Conservation (phyloP, 1,140 invertebrate species). For the Arctopsyche grandis region DNA sequence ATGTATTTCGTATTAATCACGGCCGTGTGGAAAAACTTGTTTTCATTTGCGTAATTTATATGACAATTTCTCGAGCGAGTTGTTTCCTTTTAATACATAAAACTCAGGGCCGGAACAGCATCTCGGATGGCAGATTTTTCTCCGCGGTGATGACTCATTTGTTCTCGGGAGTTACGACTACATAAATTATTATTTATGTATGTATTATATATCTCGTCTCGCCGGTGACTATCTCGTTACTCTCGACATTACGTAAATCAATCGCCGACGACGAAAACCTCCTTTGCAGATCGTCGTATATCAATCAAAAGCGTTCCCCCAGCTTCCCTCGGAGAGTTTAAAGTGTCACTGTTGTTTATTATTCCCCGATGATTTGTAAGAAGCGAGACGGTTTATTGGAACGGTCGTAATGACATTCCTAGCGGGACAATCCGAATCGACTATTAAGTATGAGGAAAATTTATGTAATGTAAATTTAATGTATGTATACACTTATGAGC, state of each 20-base stretch:
- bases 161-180: background rate
- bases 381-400: background rate
- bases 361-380: background rate
- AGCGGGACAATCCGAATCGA: too few relatives aligned
- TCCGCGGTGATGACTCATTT: constrained; percentile 14
- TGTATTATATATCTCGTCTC: too few relatives aligned
- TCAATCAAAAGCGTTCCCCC: too few relatives aligned
- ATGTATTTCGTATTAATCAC: constrained; percentile 19
- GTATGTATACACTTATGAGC: background rate
- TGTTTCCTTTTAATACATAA: background rate
- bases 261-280: background rate
- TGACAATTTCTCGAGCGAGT: constrained; percentile 11
- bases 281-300: too few relatives aligned
- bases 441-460: too few relatives aligned
- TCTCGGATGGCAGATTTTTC: constrained; percentile 6
- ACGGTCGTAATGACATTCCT: too few relatives aligned
- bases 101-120: background rate
- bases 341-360: background rate
- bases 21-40: constrained; percentile 4
- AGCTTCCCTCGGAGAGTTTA: background rate
- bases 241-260: background rate
- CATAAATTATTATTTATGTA: too few relatives aligned
- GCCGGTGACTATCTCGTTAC: background rate
- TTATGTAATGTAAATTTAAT: too few relatives aligned
- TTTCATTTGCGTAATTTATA: constrained; percentile 24